Evolutionary conservation across 2,888 invertebrate genomes (phyloP), one percentile per base, ranked within the genome.

Genomic region (Dioctria linearis): DNA sequence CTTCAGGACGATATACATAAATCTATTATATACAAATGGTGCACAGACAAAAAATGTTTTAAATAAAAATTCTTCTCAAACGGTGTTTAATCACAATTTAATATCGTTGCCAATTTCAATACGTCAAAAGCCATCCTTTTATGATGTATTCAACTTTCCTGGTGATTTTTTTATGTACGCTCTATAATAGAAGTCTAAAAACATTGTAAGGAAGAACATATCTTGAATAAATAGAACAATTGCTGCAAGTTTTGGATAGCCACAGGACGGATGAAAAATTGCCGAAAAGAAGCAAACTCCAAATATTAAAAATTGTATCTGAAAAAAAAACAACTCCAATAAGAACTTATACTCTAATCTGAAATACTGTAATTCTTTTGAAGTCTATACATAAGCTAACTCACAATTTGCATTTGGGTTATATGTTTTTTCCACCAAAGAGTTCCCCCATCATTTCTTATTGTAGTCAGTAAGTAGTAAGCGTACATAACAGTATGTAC

Each of bases 351-450:
- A 57, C n/a, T 57, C n/a, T 8, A 57, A 13, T 57, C 8, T 51
- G 2, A 51, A 51, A 51, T 51, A 9, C 2, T 25, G 25, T 25
- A 46, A 6, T 46, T 46, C 5, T 6, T 46, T 46, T 6, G 8
- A 46, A 46, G 46, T 6, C 5, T 46, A 2, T 6, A n/a, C n/a
- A 46, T 46, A 8, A 46, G 8, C 46, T 46, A 11, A 57, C 5
- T 57, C 11, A 57, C 57, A 57, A 96, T 91, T 89, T 96, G 95
- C 83, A 95, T 86, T 85, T 93, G 94, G 0, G 96, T 96, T 83
- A 96, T 92, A 85, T 94, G 91, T 84, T 94, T 94, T 86, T 96
- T 96, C 93, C 95, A 94, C 93, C 94, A 94, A 0, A 93, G 86
- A 80, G 92, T 93, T 80, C 93, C 90, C 85, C 93, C 91, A 65